These are phyloP conservation scores for Cheilosia scutellata DNA, from an alignment of 2,888 invertebrate species.

Conservation along the genomic window DNA sequence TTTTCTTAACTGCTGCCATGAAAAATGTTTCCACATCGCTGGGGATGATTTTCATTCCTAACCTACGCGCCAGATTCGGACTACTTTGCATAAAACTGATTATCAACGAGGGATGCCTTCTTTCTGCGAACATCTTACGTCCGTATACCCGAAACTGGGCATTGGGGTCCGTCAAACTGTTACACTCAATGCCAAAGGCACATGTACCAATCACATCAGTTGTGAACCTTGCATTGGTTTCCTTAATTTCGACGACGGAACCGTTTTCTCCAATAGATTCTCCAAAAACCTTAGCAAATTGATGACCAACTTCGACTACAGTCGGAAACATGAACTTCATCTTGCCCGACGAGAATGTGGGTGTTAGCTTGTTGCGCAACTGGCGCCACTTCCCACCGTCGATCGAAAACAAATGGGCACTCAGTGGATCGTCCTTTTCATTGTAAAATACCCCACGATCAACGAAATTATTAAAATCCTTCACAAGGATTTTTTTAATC, in stretches of 20 bases:
- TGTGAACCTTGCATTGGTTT: constrained; percentile 83
- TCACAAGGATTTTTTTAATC: constrained; percentile 80
- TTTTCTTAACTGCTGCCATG: constrained; percentile 83
- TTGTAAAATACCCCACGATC: constrained; percentile 81
- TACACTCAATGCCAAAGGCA: constrained; percentile 85
- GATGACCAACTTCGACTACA: constrained; percentile 77
- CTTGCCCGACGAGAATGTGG: constrained; percentile 85
- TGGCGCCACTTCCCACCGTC: constrained; percentile 84
- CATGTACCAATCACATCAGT: constrained; percentile 85
- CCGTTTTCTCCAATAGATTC: neutral
- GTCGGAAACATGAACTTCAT: constrained; percentile 84
- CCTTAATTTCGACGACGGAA: constrained; percentile 82
- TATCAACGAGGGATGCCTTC: constrained; percentile 66
- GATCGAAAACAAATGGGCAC: constrained; percentile 80
- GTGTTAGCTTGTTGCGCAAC: constrained; percentile 83
- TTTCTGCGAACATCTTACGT: constrained; percentile 77
- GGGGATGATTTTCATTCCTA: neutral
- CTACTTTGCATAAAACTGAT: constrained; percentile 77
- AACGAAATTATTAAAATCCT: constrained; percentile 82
- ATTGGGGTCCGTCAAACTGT: constrained; percentile 83
- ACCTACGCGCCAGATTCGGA: constrained; percentile 75
- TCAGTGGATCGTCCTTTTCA: constrained; percentile 81
- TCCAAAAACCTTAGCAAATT: constrained; percentile 24
- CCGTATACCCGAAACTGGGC: constrained; percentile 81
- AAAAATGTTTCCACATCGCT: constrained; percentile 79